These are phyloP conservation scores for Elgaria multicarinata DNA, from an alignment of 2,113 vertebrate genomes.

Conservation along the genomic window DNA sequence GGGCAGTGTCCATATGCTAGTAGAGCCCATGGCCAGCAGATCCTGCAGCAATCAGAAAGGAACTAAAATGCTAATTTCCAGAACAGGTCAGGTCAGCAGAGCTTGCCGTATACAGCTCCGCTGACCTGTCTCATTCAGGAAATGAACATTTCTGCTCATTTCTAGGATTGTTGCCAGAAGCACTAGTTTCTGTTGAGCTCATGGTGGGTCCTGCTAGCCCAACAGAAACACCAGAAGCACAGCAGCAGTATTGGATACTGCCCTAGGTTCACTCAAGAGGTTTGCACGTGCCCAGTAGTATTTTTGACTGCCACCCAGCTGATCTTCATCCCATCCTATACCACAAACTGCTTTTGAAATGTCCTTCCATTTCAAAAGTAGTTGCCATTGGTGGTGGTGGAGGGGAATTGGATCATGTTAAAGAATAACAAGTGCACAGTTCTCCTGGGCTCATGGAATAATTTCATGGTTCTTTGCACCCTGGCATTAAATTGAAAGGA, in stretches of 20 bases:
- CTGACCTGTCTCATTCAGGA: too few relatives aligned
- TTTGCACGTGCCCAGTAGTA: background rate
- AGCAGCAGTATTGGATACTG: background rate
- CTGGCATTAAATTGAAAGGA: background rate
- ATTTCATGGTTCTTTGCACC: background rate
- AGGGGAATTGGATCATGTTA: background rate
- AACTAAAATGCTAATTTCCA: too few relatives aligned
- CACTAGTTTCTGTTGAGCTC: too few relatives aligned
- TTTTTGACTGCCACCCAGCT: background rate
- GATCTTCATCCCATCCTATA: background rate
- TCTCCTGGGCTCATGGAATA: background rate
- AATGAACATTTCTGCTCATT: too few relatives aligned
- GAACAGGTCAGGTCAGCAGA: too few relatives aligned
- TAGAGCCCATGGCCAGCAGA: background rate
- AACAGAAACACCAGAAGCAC: too few relatives aligned
- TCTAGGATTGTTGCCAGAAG: too few relatives aligned
- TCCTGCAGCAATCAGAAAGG: too few relatives aligned
- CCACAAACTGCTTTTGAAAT: background rate
- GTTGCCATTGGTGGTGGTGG: background rate
- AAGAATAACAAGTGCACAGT: background rate
- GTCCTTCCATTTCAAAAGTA: background rate
- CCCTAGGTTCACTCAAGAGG: too few relatives aligned
- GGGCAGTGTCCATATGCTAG: background rate
- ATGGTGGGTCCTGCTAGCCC: too few relatives aligned
- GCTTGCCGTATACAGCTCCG: too few relatives aligned